These are phyloP conservation scores for Pristionchus mayeri DNA, from an alignment of 2,888 invertebrate genomes.

Conservation along the genomic window DNA sequence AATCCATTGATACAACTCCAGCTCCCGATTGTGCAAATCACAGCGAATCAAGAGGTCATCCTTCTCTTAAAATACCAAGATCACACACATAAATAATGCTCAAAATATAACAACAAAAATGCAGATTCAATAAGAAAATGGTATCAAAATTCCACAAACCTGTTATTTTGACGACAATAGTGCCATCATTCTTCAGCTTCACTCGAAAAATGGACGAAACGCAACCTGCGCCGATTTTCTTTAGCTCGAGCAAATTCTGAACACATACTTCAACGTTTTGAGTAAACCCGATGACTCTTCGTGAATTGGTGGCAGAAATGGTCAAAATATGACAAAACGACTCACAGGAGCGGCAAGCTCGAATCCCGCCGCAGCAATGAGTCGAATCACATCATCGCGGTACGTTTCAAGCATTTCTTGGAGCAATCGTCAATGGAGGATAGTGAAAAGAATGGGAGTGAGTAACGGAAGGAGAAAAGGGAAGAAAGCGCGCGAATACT, in stretches of 20 bases:
- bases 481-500: not conserved
- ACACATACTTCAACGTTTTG: not conserved
- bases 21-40: constrained; percentile 11
- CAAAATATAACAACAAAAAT: not conserved
- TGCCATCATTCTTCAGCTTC: not conserved
- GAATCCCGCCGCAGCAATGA: not conserved
- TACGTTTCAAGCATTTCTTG: constrained; percentile 1
- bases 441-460: not conserved
- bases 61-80: too few relatives aligned
- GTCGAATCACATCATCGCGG: not conserved
- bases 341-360: not conserved
- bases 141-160: not conserved
- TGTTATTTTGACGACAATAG: constrained; percentile 19
- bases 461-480: not conserved
- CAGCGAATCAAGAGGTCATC: not conserved
- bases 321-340: not conserved
- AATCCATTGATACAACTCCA: constrained; percentile 11
- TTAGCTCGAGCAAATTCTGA: not conserved
- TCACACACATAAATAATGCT: too few relatives aligned
- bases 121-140: not conserved
- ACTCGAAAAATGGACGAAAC: not conserved
- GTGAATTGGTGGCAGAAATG: too few relatives aligned
- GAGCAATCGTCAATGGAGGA: not conserved
- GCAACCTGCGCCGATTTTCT: not conserved
- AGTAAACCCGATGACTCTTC: too few relatives aligned